Conservation (phyloP, 2,113 vertebrate species). For the Trochalopteron elliotii region DNA sequence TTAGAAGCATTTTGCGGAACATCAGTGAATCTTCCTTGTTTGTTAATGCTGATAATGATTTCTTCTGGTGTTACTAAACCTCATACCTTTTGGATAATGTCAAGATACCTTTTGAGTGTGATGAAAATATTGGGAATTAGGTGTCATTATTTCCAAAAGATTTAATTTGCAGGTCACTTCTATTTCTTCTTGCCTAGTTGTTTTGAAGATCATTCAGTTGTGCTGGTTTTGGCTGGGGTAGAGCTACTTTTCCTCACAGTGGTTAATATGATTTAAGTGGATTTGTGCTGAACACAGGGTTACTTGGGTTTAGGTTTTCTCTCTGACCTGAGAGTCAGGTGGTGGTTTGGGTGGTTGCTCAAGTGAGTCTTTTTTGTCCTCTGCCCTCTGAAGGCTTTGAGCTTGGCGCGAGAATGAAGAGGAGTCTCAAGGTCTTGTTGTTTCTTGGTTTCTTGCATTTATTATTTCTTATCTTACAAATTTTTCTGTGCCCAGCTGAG, state of each 20-base stretch:
- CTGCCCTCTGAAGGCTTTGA: no score
- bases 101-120: background rate
- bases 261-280: no score
- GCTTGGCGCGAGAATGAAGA: no score
- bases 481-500: no score
- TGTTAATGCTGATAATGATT: background rate
- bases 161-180: background rate
- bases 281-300: background rate
- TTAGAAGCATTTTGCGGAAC: background rate
- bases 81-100: background rate
- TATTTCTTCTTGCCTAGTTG: background rate
- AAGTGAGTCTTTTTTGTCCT: no score
- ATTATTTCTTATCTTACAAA: no score
- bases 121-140: background rate
- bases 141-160: background rate
- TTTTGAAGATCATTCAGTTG: background rate
- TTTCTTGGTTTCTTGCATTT: no score
- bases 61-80: background rate
- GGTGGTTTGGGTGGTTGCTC: no score
- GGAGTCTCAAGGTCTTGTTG: no score
- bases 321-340: no score
- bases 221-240: background rate
- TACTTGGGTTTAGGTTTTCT: background rate
- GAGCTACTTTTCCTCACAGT: background rate
- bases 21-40: background rate